These are phyloP conservation scores for Vannuccia rotundouncinata DNA, from an alignment of 2,888 invertebrate genomes.

Conservation along the genomic window DNA sequence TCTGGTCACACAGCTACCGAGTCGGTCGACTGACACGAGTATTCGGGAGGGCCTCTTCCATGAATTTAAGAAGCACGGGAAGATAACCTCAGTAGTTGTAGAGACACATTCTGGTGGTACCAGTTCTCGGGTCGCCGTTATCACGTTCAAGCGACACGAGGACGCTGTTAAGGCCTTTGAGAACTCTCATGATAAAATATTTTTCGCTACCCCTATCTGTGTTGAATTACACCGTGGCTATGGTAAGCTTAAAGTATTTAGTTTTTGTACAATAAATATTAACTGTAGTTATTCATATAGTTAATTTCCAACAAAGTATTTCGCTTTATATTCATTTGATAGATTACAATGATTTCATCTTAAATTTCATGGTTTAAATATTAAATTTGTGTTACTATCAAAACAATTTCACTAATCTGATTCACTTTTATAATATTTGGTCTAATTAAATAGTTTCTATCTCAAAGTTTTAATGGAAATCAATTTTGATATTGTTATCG, in stretches of 20 bases:
- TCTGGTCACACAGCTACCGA: constrained; percentile 19
- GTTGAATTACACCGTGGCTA: constrained; percentile 82
- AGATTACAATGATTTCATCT: no score
- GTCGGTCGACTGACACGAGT: constrained; percentile 67
- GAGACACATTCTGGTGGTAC: constrained; percentile 68
- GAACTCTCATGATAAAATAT: constrained; percentile 87
- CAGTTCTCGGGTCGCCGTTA: constrained; percentile 82
- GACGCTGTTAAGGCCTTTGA: constrained; percentile 91
- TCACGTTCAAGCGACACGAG: constrained; percentile 83
- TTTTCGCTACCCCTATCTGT: constrained; percentile 93
- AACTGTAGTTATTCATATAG: no score
- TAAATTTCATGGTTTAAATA: no score
- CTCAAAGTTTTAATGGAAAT: no score
- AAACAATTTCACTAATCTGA: no score
- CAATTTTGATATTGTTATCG: no score
- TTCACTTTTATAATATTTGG: no score
- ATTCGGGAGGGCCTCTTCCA: constrained; percentile 93
- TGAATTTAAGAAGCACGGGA: constrained; percentile 96
- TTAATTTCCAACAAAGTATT: no score
- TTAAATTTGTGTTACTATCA: no score
- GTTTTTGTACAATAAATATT: no score
- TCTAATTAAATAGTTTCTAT: no score
- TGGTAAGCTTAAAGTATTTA: constrained; percentile 48
- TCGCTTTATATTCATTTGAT: no score
- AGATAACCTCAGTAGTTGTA: constrained; percentile 88